A percentile compares a stretch with the other conserved stretches of the same genome.
phyloP scores from a whole-genome alignment of 2,888 invertebrate genomes.

The Cartodere bifasciata region DNA sequence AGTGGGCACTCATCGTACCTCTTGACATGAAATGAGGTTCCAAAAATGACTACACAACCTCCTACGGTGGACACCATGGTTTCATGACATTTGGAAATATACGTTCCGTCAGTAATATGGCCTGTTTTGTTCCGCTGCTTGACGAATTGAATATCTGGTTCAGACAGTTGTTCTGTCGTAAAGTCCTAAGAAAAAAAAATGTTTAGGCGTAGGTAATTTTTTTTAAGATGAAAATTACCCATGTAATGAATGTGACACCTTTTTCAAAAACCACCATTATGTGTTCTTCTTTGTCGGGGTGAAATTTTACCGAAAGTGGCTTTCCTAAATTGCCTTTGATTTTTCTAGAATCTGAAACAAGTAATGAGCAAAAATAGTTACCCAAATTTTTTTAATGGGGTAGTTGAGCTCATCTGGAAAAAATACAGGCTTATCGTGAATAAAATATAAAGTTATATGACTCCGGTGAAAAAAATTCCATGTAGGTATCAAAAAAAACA shows the following conservation, averaged over 20 bases:
- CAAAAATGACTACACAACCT: constrained; percentile 40
- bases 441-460: too few relatives aligned
- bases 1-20: constrained; percentile 24
- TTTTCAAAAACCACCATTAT: constrained; percentile 34
- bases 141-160: constrained; percentile 27
- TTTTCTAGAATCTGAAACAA: neutral
- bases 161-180: constrained; percentile 13
- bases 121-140: constrained; percentile 35
- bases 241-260: constrained; percentile 29
- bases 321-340: constrained; percentile 17
- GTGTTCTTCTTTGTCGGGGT: constrained; percentile 30
- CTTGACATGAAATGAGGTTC: constrained; percentile 37
- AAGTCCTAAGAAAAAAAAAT: constrained; percentile 12
- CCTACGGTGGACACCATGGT: constrained; percentile 38
- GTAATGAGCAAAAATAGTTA: too few relatives aligned
- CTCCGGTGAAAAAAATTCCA: too few relatives aligned
- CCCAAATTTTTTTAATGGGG: too few relatives aligned
- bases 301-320: constrained; percentile 29
- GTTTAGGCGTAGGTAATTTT: neutral
- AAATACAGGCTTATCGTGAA: too few relatives aligned
- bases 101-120: constrained; percentile 39
- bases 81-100: constrained; percentile 37
- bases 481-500: too few relatives aligned
- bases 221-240: constrained; percentile 23
- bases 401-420: too few relatives aligned